Conservation (phyloP, 2,797 vertebrate species). For the Rhabdophis nuchalis region DNA sequence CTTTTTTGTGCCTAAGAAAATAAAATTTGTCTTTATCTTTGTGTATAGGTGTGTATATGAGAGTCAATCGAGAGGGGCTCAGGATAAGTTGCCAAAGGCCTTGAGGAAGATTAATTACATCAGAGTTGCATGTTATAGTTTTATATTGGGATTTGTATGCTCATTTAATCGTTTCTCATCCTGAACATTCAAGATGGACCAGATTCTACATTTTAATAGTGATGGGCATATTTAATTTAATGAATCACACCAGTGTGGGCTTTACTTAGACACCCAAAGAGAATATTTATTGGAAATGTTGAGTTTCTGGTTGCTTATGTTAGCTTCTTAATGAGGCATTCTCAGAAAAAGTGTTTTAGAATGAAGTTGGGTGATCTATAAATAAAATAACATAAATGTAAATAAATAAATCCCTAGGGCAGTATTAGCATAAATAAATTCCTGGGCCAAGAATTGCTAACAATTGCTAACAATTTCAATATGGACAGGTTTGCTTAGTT, state of each 20-base stretch:
- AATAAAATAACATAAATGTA: neutral
- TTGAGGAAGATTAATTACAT: neutral
- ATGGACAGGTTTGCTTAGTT: neutral
- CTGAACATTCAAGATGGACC: neutral
- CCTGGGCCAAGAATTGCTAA: neutral
- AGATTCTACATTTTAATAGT: neutral
- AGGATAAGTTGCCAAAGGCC: neutral
- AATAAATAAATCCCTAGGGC: neutral
- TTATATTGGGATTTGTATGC: neutral
- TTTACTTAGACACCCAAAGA: neutral
- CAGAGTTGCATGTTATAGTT: neutral
- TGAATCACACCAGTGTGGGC: neutral
- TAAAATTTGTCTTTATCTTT: neutral
- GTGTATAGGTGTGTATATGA: neutral
- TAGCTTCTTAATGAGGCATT: neutral
- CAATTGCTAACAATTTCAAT: neutral
- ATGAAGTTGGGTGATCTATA: neutral
- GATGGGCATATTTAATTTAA: neutral
- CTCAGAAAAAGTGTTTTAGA: neutral
- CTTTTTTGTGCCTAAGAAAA: neutral
- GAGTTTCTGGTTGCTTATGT: conserved; percentile 26
- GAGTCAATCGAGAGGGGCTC: neutral
- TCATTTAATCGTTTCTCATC: neutral
- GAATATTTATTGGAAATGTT: neutral
- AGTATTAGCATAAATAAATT: neutral